Evolutionary conservation across 2,888 invertebrate species (phyloP).

Genomic region (Athetis lepigone): DNA sequence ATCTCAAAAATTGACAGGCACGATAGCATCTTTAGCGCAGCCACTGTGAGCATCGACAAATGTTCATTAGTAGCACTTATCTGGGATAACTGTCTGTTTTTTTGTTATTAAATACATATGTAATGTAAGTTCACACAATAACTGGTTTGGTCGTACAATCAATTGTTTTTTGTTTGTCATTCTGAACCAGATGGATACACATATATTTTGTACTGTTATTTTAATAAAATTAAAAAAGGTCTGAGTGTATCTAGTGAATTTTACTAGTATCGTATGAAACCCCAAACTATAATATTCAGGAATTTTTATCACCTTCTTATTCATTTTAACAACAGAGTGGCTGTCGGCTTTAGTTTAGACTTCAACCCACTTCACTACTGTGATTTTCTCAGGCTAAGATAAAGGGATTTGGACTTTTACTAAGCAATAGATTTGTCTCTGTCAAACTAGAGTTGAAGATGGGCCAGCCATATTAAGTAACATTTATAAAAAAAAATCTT

Average conservation of each 20-base stretch:
- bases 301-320: too few species aligned
- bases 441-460: too few species aligned
- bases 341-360: too few species aligned
- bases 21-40: conserved; percentile 54
- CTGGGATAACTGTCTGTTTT: conserved; percentile 33
- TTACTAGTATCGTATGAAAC: too few species aligned
- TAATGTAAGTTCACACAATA: conserved; percentile 29
- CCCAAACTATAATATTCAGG: too few species aligned
- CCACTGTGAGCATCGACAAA: conserved; percentile 49
- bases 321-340: too few species aligned
- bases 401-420: too few species aligned
- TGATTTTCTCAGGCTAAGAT: too few species aligned
- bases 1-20: conserved; percentile 60
- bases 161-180: conserved; percentile 27
- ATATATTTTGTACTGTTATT: conserved; percentile 2
- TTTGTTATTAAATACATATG: conserved; percentile 40
- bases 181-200: conserved; percentile 8
- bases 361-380: too few species aligned
- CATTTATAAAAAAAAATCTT: too few species aligned
- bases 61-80: conserved; percentile 59
- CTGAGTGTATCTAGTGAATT: not conserved
- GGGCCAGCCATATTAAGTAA: too few species aligned
- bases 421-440: too few species aligned
- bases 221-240: conserved; percentile 2
- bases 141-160: conserved; percentile 23